Base-by-base conservation (phyloP, 2,113 vertebrate species). In the Arenaria interpres region DNA sequence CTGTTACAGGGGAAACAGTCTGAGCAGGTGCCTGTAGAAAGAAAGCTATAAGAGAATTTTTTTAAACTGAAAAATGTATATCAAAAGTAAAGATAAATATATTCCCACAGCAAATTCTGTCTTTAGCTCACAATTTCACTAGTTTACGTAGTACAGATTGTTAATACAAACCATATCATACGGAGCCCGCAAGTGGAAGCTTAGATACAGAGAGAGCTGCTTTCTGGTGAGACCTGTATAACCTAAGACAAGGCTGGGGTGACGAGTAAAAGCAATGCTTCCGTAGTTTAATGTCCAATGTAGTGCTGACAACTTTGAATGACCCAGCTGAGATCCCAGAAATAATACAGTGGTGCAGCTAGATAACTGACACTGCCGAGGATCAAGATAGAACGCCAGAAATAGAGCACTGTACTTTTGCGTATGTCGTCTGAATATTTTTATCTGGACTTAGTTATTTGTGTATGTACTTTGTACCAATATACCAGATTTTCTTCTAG, bases 241-340 rank as follows among this genome's bases (percentile, higher is more conserved):
- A 28, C 8, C 8, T 16, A 25, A 74, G 14, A 12, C 18, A 39
- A 67, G 20, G 22, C 24, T 53, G 41, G 4, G 12, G 7, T 0
- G 4, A 72, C 35, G 25, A 60, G 37, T 10, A 69, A 12, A 56
- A 12, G 4, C 2, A 9, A 9, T 66, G 8, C 3, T 62, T 39
- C 14, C 25, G 35, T 75, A 41, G 10, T 45, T 43, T 60, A 7
- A 0, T 46, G 39, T 59, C 43, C 60, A 67, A 12, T 0, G 0
- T n/a, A 54, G 14, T 48, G 9, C 25, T 76, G 50, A 85, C 57
- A 82, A 33, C 30, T 76, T 53, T 67, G 28, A 73, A 51, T 24
- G 24, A 39, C 28, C 15, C 62, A 56, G 5, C 24, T 68, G 17
- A 68, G 22, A 60, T 28, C 30, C 73, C 54, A 60, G 28, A 63